Percentiles rank a stretch among this genome's conserved stretches.
These are phyloP conservation scores for Graptemys geographica DNA, from an alignment of 2,797 vertebrate genomes.

Conservation along the genomic window DNA sequence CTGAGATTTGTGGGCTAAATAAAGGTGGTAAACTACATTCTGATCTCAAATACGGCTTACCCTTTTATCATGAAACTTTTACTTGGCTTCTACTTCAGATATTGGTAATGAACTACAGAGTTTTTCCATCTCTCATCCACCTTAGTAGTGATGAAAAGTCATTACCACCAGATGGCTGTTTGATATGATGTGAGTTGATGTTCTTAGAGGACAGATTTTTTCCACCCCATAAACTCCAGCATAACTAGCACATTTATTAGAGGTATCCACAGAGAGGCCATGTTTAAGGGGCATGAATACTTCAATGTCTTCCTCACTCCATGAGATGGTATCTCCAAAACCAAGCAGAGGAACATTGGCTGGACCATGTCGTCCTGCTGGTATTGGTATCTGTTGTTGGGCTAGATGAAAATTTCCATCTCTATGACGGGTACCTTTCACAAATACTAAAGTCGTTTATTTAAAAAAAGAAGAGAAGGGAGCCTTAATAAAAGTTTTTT, in stretches of 20 bases:
- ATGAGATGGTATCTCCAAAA: not conserved
- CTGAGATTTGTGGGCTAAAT: not conserved
- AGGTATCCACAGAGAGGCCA: not conserved
- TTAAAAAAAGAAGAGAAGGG: not conserved
- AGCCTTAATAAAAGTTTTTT: not conserved
- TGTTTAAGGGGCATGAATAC: not conserved
- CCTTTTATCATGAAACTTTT: not conserved
- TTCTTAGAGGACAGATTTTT: not conserved
- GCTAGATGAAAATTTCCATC: not conserved
- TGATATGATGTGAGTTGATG: not conserved
- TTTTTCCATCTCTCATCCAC: not conserved
- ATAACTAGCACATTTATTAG: not conserved
- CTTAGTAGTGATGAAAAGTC: not conserved
- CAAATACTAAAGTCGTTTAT: not conserved
- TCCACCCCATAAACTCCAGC: not conserved
- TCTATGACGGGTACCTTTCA: not conserved
- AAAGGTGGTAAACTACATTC: not conserved
- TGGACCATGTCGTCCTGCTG: not conserved
- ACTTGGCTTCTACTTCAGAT: not conserved
- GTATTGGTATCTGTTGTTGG: no score
- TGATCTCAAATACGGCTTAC: not conserved
- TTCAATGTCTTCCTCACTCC: not conserved
- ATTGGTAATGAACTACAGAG: not conserved
- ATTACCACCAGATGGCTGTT: not conserved
- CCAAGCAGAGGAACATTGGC: rapidly evolving